Evolutionary conservation across 2,113 vertebrate genomes (phyloP), one percentile per base, ranked within the genome.

Genomic region (Pachypanchax playfairii): DNA sequence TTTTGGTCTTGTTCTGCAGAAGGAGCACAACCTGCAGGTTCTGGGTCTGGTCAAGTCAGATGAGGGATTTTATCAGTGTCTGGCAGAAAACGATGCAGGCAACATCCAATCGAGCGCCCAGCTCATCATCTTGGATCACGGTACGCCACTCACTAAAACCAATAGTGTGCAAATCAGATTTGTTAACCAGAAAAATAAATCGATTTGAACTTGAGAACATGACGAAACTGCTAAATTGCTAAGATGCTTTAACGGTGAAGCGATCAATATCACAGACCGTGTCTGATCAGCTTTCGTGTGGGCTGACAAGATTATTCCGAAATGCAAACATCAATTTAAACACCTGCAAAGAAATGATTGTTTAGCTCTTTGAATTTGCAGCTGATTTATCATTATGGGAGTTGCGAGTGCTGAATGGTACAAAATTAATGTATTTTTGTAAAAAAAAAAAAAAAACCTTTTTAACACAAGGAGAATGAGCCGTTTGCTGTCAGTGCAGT

Each of bases 1-100:
- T 12, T 3, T 0, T 3, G 0, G 26, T 14, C 2, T 46, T 58
- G 17, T 46, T 76, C 60, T 69, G 17, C 75, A 99, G 97, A 95
- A 96, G 88, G 96, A 98, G 84, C 96, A 97, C 89, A 94, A 98
- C 85, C 93, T 99, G 81, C 97, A 98, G 87, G 96, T 99, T 65
- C 87, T 98, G 87, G 97, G 97, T 55, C 90, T 99, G 74, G 96
- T 99, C 85, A 97, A 95, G 77, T 98, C 96, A 7, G 97, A 99
- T 39, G 96, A 98, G 89, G 97, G 97, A 73, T 98, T 98, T 89
- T 99, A 99, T 89, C 97, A 99, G 59, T 99, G 97, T 86, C 93
- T 99, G 65, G 95, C 95, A 1, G 96, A 99, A 87, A 99, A 97
- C 2, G 97, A 98, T 66, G 95, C 87, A 20, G 96, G 97, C 44